phyloP scores from a whole-genome alignment of 1,140 invertebrate species.

The Kradibia gibbosae region DNA sequence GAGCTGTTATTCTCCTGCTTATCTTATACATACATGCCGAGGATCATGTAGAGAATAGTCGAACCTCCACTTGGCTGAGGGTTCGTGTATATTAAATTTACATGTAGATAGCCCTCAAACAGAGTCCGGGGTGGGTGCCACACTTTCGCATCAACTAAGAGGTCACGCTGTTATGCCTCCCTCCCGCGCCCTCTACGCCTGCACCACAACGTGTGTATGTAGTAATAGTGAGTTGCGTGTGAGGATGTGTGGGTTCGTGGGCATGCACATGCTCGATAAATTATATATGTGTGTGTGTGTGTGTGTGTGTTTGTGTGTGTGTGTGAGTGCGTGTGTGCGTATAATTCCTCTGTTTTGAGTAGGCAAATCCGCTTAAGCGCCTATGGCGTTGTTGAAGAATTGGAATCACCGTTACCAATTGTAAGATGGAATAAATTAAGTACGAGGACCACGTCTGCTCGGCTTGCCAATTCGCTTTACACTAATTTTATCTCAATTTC shows the following conservation, averaged over 20 bases:
- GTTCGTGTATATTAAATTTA: slow-evolving; percentile 53
- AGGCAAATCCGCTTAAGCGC: neutral
- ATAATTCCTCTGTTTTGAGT: neutral
- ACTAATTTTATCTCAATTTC: slow-evolving; percentile 1
- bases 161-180: neutral
- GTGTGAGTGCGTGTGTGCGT: neutral
- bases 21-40: slow-evolving; percentile 40
- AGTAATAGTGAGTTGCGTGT: too few relatives aligned
- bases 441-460: neutral
- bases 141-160: slow-evolving; percentile 18
- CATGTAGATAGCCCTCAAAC: slow-evolving; percentile 54
- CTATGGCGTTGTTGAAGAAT: slow-evolving; percentile 41
- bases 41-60: neutral
- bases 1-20: slow-evolving; percentile 18
- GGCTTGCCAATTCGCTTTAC: slow-evolving; percentile 16
- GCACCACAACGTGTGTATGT: too few relatives aligned
- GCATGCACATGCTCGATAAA: neutral
- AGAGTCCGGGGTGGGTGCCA: slow-evolving; percentile 42
- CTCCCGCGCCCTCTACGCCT: neutral
- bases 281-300: neutral
- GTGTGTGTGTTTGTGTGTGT: neutral
- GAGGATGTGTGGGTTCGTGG: neutral
- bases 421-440: slow-evolving; percentile 54
- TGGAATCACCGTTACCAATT: slow-evolving; percentile 39
- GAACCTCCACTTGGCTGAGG: neutral